Percentiles rank a stretch among this genome's conserved stretches.
Evolutionary conservation across 2,888 invertebrate genomes (phyloP).

Genomic region (Troides oblongomaculatus): DNA sequence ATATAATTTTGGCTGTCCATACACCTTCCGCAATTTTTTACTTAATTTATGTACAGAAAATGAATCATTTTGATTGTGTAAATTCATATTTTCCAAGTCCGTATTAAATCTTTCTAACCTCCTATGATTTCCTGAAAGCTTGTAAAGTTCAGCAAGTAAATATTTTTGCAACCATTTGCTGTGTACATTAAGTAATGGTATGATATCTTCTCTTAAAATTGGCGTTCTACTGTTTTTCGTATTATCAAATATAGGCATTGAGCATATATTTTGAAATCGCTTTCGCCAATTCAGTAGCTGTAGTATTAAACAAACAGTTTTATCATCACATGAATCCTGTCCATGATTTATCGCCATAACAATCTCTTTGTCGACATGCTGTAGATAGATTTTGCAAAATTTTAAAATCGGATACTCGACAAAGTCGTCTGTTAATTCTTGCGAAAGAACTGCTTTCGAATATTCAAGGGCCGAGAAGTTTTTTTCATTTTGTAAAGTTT

Average conservation of each 20-base stretch:
- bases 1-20: slow-evolving; percentile 64
- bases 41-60: slow-evolving; percentile 53
- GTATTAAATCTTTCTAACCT: slow-evolving; percentile 41
- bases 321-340: slow-evolving; percentile 51
- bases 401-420: slow-evolving; percentile 77
- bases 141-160: slow-evolving; percentile 63
- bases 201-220: slow-evolving; percentile 73
- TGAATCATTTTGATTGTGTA: slow-evolving; percentile 46
- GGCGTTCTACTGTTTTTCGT: slow-evolving; percentile 53
- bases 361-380: slow-evolving; percentile 69
- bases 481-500: slow-evolving; percentile 36
- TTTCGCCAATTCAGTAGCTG: slow-evolving; percentile 77
- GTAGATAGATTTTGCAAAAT: slow-evolving; percentile 71
- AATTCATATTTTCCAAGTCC: slow-evolving; percentile 39
- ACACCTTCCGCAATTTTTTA: slow-evolving; percentile 63
- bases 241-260: slow-evolving; percentile 52
- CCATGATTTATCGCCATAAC: slow-evolving; percentile 50
- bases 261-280: slow-evolving; percentile 68
- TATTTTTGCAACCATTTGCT: slow-evolving; percentile 87
- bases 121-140: slow-evolving; percentile 39
- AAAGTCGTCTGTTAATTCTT: slow-evolving; percentile 69
- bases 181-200: slow-evolving; percentile 83
- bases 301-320: slow-evolving; percentile 62
- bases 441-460: slow-evolving; percentile 67
- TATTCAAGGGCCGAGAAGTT: slow-evolving; percentile 71